phyloP scores from a whole-genome alignment of 1,140 invertebrate genomes.

The Drosophila orosa region DNA sequence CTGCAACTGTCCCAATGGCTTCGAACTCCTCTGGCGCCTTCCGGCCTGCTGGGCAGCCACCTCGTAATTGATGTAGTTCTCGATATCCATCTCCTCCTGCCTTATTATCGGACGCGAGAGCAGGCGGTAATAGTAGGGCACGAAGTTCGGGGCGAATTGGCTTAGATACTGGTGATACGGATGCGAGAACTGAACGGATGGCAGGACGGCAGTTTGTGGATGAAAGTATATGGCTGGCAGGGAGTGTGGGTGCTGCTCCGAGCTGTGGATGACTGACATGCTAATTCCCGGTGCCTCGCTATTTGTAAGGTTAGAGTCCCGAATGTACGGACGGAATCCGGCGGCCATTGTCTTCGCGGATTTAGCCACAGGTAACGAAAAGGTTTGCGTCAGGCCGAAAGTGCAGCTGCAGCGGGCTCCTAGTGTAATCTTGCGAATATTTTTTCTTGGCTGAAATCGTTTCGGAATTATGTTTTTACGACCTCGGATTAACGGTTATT shows the following conservation, averaged over 20 bases:
- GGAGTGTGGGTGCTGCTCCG: conserved; percentile 1
- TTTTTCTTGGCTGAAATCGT: conserved; percentile 1
- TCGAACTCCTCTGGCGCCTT: conserved; percentile 15
- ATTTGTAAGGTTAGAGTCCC: conserved; percentile 46
- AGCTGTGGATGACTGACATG: conserved; percentile 40
- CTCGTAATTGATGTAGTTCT: conserved; percentile 63
- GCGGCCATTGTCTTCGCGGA: conserved; percentile 35
- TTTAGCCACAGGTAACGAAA: conserved; percentile 41
- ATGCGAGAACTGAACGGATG: conserved; percentile 15
- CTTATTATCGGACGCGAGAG: conserved; percentile 27
- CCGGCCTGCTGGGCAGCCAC: conserved; percentile 31
- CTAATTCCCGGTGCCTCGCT: conserved; percentile 15
- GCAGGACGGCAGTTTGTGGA: conserved; percentile 7
- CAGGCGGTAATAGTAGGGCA: conserved; percentile 44
- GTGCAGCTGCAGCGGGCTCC: conserved; percentile 26
- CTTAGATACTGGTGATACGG: conserved; percentile 46
- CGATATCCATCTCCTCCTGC: conserved; percentile 52
- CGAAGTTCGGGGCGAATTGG: conserved; percentile 36
- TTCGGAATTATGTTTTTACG: conserved; percentile 52
- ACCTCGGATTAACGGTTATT: conserved; percentile 59
- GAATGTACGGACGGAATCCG: conserved; percentile 12
- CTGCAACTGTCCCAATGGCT: conserved; percentile 37
- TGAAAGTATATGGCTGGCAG: conserved; percentile 6
- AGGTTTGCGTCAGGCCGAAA: conserved; percentile 13
- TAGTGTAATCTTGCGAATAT: conserved; percentile 25